A percentile compares a stretch with the other conserved stretches of the same genome.
Conservation (phyloP, 2,888 invertebrate genomes). For the Acrobeloides nanus region DNA sequence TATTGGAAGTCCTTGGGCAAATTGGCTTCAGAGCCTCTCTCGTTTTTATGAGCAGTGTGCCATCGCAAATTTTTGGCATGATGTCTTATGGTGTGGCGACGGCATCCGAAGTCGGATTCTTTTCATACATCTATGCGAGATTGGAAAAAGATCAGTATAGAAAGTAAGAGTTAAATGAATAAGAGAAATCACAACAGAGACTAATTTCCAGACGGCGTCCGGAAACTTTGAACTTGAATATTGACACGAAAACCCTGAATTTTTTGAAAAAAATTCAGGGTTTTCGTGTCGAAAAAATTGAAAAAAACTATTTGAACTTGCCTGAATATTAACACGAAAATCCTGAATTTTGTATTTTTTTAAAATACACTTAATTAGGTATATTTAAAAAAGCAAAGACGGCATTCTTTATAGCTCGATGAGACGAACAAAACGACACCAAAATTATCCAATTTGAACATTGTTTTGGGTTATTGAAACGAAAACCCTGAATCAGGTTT, state of each 20-base stretch:
- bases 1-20: slow-evolving; percentile 29
- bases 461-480: no score
- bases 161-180: slow-evolving; percentile 13
- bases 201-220: no score
- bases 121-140: slow-evolving; percentile 30
- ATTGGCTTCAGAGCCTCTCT: slow-evolving; percentile 28
- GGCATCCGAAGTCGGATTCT: slow-evolving; percentile 34
- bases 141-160: slow-evolving; percentile 30
- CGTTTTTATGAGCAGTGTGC: slow-evolving; percentile 23
- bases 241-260: background rate
- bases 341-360: no score
- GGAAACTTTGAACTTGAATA: no score
- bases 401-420: no score
- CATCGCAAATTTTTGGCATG: slow-evolving; percentile 16
- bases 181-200: no score
- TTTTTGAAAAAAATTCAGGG: no score
- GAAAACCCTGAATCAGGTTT: no score
- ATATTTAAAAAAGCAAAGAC: no score
- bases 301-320: slow-evolving; percentile 2
- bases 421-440: no score
- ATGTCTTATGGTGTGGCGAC: slow-evolving; percentile 24
- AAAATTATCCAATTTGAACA: no score
- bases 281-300: background rate
- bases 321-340: background rate
- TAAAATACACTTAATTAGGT: no score